Conservation (phyloP, 2,888 invertebrate species). For the Trisateles emortualis region DNA sequence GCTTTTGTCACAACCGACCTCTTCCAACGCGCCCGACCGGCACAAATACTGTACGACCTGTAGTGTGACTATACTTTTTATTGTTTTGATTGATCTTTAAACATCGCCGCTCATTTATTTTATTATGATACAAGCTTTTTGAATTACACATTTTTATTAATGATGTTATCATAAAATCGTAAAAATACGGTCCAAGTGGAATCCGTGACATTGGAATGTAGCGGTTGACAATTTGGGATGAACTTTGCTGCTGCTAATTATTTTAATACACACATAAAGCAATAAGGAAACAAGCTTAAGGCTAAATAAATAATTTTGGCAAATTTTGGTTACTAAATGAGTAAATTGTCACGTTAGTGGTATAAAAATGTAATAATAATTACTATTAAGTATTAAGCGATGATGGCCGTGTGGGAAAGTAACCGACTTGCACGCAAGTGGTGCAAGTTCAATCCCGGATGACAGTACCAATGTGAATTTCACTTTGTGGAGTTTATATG, state of each 20-base stretch:
- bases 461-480: too few species aligned
- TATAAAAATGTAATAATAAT: too few species aligned
- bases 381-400: too few species aligned
- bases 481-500: too few species aligned
- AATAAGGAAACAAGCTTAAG: neutral
- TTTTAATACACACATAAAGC: neutral
- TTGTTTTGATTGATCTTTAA: conserved; percentile 43
- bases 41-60: conserved; percentile 53
- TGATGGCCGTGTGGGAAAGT: too few species aligned
- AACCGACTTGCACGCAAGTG: too few species aligned
- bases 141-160: neutral
- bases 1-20: conserved; percentile 63
- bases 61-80: conserved; percentile 50
- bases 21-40: conserved; percentile 54
- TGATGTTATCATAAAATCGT: neutral
- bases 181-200: neutral
- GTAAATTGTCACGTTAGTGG: too few species aligned
- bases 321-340: too few species aligned
- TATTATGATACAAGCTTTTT: conserved; percentile 13
- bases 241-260: neutral
- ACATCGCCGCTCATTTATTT: conserved; percentile 10
- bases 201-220: neutral
- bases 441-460: too few species aligned
- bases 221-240: neutral
- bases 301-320: too few species aligned